Conservation (phyloP, 2,113 vertebrate species). For the Puffinus mauretanicus region DNA sequence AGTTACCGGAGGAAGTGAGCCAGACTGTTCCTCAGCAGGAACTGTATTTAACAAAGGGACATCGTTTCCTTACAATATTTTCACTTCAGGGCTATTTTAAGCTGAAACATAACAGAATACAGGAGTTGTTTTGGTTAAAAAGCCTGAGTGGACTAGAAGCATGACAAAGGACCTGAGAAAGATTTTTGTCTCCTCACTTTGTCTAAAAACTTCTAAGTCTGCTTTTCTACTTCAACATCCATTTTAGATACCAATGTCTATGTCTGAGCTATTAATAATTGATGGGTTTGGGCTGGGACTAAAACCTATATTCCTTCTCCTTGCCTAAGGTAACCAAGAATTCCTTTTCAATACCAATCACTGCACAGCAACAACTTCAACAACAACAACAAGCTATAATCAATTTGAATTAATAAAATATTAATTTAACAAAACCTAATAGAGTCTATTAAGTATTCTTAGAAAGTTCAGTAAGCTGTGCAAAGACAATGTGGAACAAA, state of each 20-base stretch:
- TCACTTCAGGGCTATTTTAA: not conserved
- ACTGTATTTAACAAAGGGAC: not conserved
- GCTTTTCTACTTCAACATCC: not conserved
- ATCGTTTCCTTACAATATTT: not conserved
- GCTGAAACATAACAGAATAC: not conserved
- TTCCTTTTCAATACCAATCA: not conserved
- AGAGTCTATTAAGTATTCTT: not conserved
- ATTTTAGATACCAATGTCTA: not conserved
- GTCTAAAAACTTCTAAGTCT: not conserved
- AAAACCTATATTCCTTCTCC: not conserved
- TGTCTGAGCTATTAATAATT: slow-evolving; percentile 1
- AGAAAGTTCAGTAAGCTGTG: not conserved
- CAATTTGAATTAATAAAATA: not conserved
- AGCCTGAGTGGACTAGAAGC: not conserved
- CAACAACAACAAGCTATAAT: not conserved
- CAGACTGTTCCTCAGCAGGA: slow-evolving; percentile 29
- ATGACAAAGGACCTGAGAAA: not conserved
- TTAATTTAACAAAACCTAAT: not conserved
- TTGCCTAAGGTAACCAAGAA: not conserved
- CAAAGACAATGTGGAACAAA: not conserved
- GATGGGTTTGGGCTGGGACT: not conserved
- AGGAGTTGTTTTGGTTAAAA: slow-evolving; percentile 28
- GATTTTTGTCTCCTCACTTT: not conserved
- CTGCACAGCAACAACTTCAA: not conserved
- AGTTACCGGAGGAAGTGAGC: not conserved